Conservation (phyloP, 2,888 invertebrate genomes). For the Drosophila pseudotakahashii region DNA sequence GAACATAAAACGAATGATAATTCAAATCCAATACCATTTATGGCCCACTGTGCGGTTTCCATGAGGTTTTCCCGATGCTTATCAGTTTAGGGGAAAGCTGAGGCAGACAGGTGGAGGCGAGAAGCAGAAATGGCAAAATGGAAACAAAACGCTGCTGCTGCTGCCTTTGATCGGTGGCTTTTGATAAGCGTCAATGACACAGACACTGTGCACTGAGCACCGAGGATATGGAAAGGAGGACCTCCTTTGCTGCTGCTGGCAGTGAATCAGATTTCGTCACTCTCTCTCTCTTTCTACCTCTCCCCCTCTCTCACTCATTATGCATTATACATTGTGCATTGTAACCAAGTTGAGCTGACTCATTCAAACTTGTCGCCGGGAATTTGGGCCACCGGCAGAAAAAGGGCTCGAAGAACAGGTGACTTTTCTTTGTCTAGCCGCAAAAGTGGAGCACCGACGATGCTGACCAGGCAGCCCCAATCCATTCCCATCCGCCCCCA, state of each 20-base stretch:
- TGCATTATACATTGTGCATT: slow-evolving; percentile 25
- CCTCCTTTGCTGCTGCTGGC: slow-evolving; percentile 23
- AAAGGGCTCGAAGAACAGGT: background rate
- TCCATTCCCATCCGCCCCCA: background rate
- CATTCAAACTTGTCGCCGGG: slow-evolving; percentile 8
- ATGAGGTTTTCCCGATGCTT: background rate
- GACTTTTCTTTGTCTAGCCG: slow-evolving; percentile 10
- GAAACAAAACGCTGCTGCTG: slow-evolving; percentile 40
- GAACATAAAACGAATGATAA: background rate
- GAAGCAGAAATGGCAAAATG: slow-evolving; percentile 28
- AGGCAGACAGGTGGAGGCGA: slow-evolving; percentile 7
- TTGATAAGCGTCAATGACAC: slow-evolving; percentile 63
- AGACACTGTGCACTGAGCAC: slow-evolving; percentile 21
- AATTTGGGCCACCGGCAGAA: slow-evolving; percentile 15
- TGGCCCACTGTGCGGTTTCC: slow-evolving; percentile 4
- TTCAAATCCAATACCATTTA: background rate
- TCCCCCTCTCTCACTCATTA: slow-evolving; percentile 10
- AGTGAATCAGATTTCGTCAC: slow-evolving; percentile 26
- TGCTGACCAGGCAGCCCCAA: slow-evolving; percentile 9
- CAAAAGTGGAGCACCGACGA: slow-evolving; percentile 13
- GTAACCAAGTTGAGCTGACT: slow-evolving; percentile 17
- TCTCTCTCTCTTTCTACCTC: background rate
- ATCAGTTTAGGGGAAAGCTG: background rate
- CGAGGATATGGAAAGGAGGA: slow-evolving; percentile 6
- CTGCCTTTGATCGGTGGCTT: slow-evolving; percentile 61